Evolutionary conservation across 2,797 vertebrate species (phyloP).

Genomic region (Enteromius afrohamiltoni): DNA sequence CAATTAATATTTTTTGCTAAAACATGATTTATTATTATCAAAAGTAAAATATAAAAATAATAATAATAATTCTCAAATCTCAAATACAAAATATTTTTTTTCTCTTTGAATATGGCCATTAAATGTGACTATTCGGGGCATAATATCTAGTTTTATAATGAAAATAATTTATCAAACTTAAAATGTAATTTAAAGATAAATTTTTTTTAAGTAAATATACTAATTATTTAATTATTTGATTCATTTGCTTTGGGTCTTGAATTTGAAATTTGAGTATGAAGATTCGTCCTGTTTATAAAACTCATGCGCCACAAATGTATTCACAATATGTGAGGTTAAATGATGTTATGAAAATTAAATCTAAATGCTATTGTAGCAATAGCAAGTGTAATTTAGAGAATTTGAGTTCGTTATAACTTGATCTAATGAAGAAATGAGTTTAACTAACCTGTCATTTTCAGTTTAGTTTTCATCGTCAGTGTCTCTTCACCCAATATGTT

Average conservation of each 20-base stretch:
- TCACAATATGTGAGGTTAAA: not conserved
- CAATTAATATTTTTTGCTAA: not conserved
- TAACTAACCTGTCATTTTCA: too few species aligned
- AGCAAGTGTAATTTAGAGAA: too few species aligned
- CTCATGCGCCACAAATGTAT: not conserved
- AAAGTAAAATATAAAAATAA: too few species aligned
- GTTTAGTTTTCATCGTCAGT: too few species aligned
- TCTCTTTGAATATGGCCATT: not conserved
- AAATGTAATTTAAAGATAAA: not conserved
- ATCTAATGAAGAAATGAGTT: too few species aligned
- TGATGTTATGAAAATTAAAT: not conserved
- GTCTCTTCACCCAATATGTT: too few species aligned
- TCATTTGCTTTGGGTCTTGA: not conserved
- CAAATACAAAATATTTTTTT: not conserved
- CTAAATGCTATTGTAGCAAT: too few species aligned
- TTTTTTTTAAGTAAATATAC: not conserved
- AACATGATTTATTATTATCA: not conserved
- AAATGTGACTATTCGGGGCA: not conserved
- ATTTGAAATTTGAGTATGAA: not conserved
- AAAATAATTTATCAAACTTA: not conserved
- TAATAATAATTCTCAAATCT: too few species aligned
- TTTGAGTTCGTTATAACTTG: too few species aligned
- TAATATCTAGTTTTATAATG: not conserved
- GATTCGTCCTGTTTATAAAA: not conserved
- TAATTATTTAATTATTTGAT: too few species aligned